Evolutionary conservation across 1,140 invertebrate genomes (phyloP).

Genomic region (Magallana angulata): DNA sequence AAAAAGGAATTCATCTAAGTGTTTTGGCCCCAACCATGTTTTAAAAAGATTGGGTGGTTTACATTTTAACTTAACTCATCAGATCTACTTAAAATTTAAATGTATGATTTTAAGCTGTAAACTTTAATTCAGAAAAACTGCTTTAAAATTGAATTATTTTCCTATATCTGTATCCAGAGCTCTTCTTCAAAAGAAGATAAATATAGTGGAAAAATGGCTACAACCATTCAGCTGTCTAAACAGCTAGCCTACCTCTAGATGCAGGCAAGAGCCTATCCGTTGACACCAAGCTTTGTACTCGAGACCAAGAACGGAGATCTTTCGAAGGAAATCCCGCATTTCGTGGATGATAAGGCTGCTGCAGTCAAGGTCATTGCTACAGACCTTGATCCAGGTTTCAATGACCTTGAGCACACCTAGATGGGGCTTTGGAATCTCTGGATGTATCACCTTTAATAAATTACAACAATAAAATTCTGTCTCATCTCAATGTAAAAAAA

Average conservation of each 20-base stretch:
- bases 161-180: no score
- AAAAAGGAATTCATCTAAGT: no score
- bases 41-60: no score
- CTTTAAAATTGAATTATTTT: no score
- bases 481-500: not conserved
- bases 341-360: constrained; percentile 73
- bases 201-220: no score
- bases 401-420: constrained; percentile 75
- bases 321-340: constrained; percentile 76
- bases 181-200: no score
- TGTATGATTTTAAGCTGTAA: no score
- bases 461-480: not conserved
- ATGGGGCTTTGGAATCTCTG: constrained; percentile 75
- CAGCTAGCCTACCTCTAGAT: constrained; percentile 69
- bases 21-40: no score
- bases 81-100: no score
- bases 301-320: constrained; percentile 75
- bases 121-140: no score
- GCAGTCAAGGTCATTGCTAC: constrained; percentile 74
- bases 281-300: constrained; percentile 78
- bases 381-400: constrained; percentile 76
- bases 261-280: constrained; percentile 69
- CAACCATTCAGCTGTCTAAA: no score
- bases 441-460: constrained; percentile 36
- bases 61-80: no score